These are phyloP conservation scores for Cerceris rybyensis DNA, from an alignment of 2,888 invertebrate species.

Conservation along the genomic window DNA sequence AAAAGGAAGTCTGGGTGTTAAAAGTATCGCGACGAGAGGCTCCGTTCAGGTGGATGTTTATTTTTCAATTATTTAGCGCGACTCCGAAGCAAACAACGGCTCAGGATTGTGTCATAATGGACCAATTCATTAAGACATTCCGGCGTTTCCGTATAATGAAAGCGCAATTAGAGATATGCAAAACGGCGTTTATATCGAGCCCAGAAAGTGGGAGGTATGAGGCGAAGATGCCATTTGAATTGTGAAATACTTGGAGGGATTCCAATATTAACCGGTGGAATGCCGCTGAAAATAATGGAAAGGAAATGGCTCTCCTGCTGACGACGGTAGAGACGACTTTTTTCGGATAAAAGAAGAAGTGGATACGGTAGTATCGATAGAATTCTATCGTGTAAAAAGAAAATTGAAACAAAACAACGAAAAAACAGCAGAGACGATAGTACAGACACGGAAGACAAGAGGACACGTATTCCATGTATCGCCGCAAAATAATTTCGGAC, in stretches of 20 bases:
- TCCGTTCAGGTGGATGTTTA: conserved; percentile 1
- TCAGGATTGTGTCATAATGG: conserved; percentile 55
- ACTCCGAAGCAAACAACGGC: background rate
- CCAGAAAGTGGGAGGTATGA: conserved; percentile 45
- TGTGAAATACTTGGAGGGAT: conserved; percentile 74
- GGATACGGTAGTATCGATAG: conserved; percentile 41
- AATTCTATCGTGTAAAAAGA: conserved; percentile 29
- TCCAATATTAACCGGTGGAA: conserved; percentile 73
- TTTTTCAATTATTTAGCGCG: conserved; percentile 40
- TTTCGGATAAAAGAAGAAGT: conserved; percentile 15
- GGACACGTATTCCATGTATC: conserved; percentile 1
- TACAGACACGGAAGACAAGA: background rate
- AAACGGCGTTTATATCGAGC: conserved; percentile 71
- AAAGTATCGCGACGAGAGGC: conserved; percentile 5
- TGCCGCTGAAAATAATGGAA: conserved; percentile 66
- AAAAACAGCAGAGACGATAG: no score
- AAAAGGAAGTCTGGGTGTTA: conserved; percentile 29
- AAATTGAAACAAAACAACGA: background rate
- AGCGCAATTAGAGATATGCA: conserved; percentile 78
- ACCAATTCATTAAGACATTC: conserved; percentile 76
- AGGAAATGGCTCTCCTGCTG: conserved; percentile 54
- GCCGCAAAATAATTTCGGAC: conserved; percentile 48
- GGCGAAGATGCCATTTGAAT: conserved; percentile 72
- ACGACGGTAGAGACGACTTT: conserved; percentile 38
- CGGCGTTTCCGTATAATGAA: conserved; percentile 70